Base-by-base conservation (phyloP, 2,113 vertebrate species). In the Rhinolophus sinicus region DNA sequence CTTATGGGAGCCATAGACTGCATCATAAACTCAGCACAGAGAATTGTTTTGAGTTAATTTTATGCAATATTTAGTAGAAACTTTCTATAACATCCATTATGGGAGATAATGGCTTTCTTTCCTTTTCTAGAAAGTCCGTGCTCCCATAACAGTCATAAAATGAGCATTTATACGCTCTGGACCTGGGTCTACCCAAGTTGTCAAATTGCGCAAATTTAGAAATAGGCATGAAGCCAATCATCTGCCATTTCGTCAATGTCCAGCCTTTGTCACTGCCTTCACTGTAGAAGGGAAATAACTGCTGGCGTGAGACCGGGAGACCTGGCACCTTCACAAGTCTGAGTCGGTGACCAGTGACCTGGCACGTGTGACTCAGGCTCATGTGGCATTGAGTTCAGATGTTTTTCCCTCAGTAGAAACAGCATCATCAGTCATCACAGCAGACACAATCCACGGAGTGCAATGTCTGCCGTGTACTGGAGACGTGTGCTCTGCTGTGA, bases 11-110 rank as follows among this genome's bases (percentile, higher is more conserved):
- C 22, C 88, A 72, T 65, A 52, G 90, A 73, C 35, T 64, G 52
- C n/a, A 28, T 90, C 62, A 52, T 85, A 86, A 96, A 85, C 70
- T 67, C 75, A 96, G 84, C 62, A 72, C 8, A 1, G 76, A 90
- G 81, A 88, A 95, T 77, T 92, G 56, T 90, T 93, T 80, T 93
- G 60, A 90, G 87, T 88, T 95, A 82, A 84, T 88, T 96, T 91
- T 90, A 94, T 96, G 58, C 56, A 80, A 93, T 90, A 96, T 95
- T 96, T 96, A 97, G 88, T 81, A 91, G 96, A 94, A 96, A 93
- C 60, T 90, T 83, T 65, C 94, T 94, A 38, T 75, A 84, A 64
- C 24, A 75, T 90, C 92, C 72, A 94, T 82, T 96, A 88, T 70
- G 30, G 72, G n/a, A 90, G 88, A 92, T 65, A 78, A 86, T 70